Base-by-base conservation (phyloP, 2,113 vertebrate genomes). In the Pseudorhombus dupliciocellatus region DNA sequence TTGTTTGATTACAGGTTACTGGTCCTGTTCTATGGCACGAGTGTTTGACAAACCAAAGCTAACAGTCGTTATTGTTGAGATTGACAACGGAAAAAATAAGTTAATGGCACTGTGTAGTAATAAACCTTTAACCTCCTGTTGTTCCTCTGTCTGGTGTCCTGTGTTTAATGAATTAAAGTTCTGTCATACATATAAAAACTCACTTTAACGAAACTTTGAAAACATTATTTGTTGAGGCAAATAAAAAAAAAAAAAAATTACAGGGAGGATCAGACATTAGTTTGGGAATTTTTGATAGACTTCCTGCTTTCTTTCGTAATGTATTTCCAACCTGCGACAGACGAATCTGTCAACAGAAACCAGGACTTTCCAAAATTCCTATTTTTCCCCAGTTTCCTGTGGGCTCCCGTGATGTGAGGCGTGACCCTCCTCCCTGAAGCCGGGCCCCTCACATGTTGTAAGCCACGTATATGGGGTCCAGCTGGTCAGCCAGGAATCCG, bases 391-490 rank as follows among this genome's bases (percentile, higher is more conserved):
- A 28, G 30, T 21, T 34, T 65, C 40, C 51, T 52, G 64, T 56
- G 22, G 55, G n/a, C 40, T 24, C 59, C 50, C 62, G 58, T 18
- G 21, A 5, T n/a, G 66, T 48, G 58, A 58, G n/a, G 18, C 83
- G 48, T 56, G 55, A 50, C 7, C 4, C 12, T 12, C 37, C 57
- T 52, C 72, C 25, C 25, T 66, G 55, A 4, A 18, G 48, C 46
- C 2, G 22, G 52, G 46, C 11, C n/a, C 70, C 4, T 85, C 83
- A 99, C 95, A 99, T 99, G 88, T 98, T 98, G 91, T 98, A 99
- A 69, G 97, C 97, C 80, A 99, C 97, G 0, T 99, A 98, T 88
- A 99, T 97, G 51, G 97, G 97, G 91, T 99, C 97, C 89, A 99
- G 89, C 87, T 99, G 97, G 90, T 99, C 97, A 0, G 96, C 97